Evolutionary conservation across 2,113 vertebrate genomes (phyloP).

Genomic region (Pachyramphus minor): DNA sequence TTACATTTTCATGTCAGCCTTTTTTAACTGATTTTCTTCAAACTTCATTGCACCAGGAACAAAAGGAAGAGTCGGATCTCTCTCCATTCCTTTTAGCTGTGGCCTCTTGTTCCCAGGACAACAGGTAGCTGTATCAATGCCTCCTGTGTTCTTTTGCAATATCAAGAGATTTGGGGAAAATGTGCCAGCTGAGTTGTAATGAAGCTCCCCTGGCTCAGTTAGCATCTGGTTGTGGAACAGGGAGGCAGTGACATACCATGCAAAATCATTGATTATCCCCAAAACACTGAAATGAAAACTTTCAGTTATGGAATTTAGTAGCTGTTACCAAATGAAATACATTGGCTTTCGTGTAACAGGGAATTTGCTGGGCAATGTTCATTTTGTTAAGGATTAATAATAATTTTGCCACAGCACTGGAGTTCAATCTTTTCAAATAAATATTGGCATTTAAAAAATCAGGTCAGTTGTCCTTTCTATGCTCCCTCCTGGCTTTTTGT

Average conservation of each 20-base stretch:
- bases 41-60: neutral
- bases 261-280: neutral
- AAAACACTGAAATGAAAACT: neutral
- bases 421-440: neutral
- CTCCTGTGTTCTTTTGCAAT: neutral
- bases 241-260: neutral
- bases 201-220: neutral
- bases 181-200: neutral
- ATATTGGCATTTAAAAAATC: neutral
- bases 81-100: neutral
- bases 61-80: neutral
- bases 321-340: neutral
- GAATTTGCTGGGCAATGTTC: neutral
- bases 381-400: neutral
- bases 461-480: neutral
- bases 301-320: neutral
- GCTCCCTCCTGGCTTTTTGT: neutral
- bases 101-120: neutral
- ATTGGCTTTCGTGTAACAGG: neutral
- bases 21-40: neutral
- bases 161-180: neutral
- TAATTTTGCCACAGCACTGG: neutral
- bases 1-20: neutral
- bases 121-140: neutral
- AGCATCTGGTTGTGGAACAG: neutral